Conservation (phyloP, 2,113 vertebrate species). For the Sinocyclocheilus maitianheensis region DNA sequence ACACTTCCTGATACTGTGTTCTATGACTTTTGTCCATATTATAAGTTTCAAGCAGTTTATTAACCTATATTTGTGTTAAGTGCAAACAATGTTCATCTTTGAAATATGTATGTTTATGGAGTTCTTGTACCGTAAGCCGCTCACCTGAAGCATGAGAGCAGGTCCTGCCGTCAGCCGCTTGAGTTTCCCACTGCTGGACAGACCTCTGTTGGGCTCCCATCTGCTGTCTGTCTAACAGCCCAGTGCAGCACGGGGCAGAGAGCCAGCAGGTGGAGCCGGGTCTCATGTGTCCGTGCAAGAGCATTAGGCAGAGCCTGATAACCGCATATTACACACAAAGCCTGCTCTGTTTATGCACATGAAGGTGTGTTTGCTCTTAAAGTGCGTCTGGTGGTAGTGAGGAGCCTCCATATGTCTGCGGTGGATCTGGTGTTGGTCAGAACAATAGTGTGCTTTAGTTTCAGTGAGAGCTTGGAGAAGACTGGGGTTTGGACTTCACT, state of each 20-base stretch:
- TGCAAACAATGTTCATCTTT: neutral
- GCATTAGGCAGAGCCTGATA: conserved; percentile 45
- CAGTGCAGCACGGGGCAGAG: conserved; percentile 46
- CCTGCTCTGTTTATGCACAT: neutral
- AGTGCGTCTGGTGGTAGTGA: neutral
- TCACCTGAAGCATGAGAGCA: neutral
- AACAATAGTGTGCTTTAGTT: conserved; percentile 4
- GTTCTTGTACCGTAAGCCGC: neutral
- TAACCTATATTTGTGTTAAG: neutral
- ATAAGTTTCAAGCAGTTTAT: neutral
- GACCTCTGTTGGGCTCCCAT: conserved; percentile 46
- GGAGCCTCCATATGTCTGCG: neutral
- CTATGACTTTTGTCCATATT: neutral
- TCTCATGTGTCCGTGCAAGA: conserved; percentile 30
- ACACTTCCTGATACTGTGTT: neutral
- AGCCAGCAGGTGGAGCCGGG: conserved; percentile 32
- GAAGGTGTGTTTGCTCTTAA: neutral
- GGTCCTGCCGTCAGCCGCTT: conserved; percentile 28
- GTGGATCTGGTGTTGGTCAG: neutral
- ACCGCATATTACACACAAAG: conserved; percentile 33
- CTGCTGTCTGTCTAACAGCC: conserved; percentile 50
- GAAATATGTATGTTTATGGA: neutral
- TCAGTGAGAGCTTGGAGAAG: neutral
- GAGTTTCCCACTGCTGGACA: conserved; percentile 32
- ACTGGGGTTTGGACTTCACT: neutral